Evolutionary conservation across 2,113 vertebrate genomes (phyloP), one percentile per base, ranked within the genome.

Genomic region (Dicerorhinus sumatrensis): DNA sequence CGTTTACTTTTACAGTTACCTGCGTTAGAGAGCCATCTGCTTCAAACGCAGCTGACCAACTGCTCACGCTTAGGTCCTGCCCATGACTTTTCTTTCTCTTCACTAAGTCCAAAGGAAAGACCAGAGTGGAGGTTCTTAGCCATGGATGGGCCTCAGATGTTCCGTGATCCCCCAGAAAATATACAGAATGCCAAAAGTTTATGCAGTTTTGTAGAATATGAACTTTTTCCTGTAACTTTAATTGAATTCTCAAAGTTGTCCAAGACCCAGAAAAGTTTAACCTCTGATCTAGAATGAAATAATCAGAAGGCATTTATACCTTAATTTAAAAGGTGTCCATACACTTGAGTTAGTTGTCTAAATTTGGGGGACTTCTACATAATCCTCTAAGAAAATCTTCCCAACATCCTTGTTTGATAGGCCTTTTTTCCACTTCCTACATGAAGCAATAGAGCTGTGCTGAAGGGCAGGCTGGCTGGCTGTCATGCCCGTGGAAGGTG

Each of bases 131-230:
- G 33, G 79, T 51, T 92, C 39, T 65, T 65, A 95, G n/a, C 21
- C 4, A 33, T 67, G 17, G 27, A 69, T 80, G 54, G 36, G 69
- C 46, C 65, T 76, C 70, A 69, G n/a, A 18, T 79, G 23, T 86
- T 72, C 77, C 27, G 3, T 58, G 84, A 25, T 29, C 54, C 65
- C 42, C 62, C 48, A 77, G 33, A 87, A 97, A 91, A 84, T 83
- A 62, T 0, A 60, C 39, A 63, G 51, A 80, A 48, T 88, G 77
- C 72, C 65, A 63, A 31, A 94, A 70, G 31, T 67, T 12, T 39
- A 58, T 70, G 6, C 12, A 42, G 87, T 95, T 96, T 95, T 94
- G 5, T 88, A 51, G 62, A 62, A 96, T 60, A 62, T 91, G 7
- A 33, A 54, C 54, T 79, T 90, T 86, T 69, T 36, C 31, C 17